phyloP scores from a whole-genome alignment of 2,113 vertebrate genomes.

The Upupa epops region DNA sequence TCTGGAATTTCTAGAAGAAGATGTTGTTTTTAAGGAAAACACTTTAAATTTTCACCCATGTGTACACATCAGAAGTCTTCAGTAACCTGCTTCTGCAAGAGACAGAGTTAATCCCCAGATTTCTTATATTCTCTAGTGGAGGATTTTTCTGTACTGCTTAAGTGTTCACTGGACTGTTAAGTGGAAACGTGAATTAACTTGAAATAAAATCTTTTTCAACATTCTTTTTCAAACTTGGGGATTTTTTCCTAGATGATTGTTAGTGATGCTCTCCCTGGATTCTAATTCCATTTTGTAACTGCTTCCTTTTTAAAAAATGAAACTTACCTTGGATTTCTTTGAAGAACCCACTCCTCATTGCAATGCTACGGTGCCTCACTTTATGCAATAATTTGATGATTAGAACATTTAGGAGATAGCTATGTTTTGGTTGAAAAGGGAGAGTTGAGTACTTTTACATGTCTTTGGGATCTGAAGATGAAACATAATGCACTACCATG shows the following conservation, averaged over 20 bases:
- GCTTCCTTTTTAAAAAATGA: neutral
- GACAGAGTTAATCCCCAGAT: neutral
- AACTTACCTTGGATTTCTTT: neutral
- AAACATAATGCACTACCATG: accelerated
- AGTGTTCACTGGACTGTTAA: neutral
- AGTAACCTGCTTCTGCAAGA: neutral
- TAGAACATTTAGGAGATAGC: neutral
- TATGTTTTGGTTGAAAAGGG: neutral
- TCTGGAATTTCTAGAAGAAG: neutral
- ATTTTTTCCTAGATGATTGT: neutral
- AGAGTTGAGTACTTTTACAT: neutral
- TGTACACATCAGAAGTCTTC: neutral
- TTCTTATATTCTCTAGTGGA: neutral
- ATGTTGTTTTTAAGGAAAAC: neutral
- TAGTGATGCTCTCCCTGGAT: neutral
- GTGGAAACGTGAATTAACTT: neutral
- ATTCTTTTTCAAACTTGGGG: neutral
- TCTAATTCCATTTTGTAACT: neutral
- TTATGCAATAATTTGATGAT: neutral
- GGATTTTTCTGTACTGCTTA: neutral
- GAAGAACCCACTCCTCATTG: neutral
- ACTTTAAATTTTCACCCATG: neutral
- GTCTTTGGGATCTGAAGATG: neutral
- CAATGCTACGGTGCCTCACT: neutral
- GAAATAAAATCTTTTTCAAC: neutral